phyloP scores from a whole-genome alignment of 2,113 vertebrate species.

The Natator depressus region DNA sequence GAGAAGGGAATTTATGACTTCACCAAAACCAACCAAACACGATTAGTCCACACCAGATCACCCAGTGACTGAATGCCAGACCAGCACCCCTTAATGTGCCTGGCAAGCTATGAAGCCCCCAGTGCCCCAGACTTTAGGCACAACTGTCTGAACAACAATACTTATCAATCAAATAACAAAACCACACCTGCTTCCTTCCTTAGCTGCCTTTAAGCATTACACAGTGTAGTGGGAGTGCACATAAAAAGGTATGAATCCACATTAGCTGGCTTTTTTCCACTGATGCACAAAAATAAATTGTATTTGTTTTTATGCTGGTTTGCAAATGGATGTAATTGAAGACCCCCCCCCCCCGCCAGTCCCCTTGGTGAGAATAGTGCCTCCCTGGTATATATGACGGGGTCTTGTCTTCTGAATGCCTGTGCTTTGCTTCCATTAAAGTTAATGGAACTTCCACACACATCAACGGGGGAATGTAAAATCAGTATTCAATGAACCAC shows the following conservation, averaged over 20 bases:
- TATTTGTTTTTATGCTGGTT: background rate
- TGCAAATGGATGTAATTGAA: background rate
- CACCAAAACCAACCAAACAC: background rate
- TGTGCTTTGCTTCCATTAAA: background rate
- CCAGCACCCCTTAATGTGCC: background rate
- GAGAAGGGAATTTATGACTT: background rate
- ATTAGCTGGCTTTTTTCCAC: background rate
- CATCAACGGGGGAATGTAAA: background rate
- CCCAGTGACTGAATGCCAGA: no score
- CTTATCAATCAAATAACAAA: background rate
- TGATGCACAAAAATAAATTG: background rate
- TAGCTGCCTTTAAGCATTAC: background rate
- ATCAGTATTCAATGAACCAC: background rate
- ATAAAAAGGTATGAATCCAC: background rate
- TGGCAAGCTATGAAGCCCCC: background rate
- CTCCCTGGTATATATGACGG: background rate
- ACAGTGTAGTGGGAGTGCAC: background rate
- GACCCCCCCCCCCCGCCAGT: no score
- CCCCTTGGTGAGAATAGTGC: background rate
- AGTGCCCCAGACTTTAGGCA: background rate
- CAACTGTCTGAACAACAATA: background rate
- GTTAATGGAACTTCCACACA: background rate
- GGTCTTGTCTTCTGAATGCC: background rate
- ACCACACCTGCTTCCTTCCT: background rate
- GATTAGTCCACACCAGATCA: background rate